Base-by-base conservation (phyloP, 2,888 invertebrate genomes). In the Lacanobia wlatinum region DNA sequence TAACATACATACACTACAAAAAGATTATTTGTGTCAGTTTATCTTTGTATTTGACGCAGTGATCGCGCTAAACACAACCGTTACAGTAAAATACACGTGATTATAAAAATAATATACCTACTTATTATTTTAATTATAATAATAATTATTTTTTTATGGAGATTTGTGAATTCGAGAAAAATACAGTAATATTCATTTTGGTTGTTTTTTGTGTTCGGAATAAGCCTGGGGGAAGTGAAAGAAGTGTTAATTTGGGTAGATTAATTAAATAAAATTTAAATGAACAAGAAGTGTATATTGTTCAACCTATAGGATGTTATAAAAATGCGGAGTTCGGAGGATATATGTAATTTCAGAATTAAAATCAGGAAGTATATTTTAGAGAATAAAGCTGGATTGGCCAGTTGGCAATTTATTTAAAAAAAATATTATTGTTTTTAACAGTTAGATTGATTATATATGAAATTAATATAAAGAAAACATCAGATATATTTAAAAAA, bases 21-120 rank as follows among this genome's bases (percentile, higher is more conserved):
- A 52, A 46, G 52, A 67, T 61, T 28, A 66, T 43, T 28, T 52
- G 1, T 40, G 3, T 1, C 63, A 76, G 80, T 78, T 55, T 61
- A 55, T 76, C 70, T 18, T 55, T 55, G 6, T 56, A 28, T 43
- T 56, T 28, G 18, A 34, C 18, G 7, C 9, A 53, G 71, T 56
- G 52, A 21, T 5, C 40, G 48, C 76, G 70, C 12, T 34, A 48
- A 8, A 0, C 12, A 23, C 40, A 53, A 46, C 46, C 53, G 69
- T 55, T 61, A 16, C 6, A 53, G n/a, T 56, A 58, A 43, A 53
- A 28, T 46, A 63, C 6, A 23, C 40, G 74, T 53, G 40, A 48
- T 18, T 38, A 1, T 50, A 46, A 14, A 28, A 34, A 12, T 0
- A 46, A 21, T 52, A 16, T 28, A 10, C 28, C 3, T 28, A 28